phyloP scores from a whole-genome alignment of 1,140 invertebrate species.

The Eumaeus atala region DNA sequence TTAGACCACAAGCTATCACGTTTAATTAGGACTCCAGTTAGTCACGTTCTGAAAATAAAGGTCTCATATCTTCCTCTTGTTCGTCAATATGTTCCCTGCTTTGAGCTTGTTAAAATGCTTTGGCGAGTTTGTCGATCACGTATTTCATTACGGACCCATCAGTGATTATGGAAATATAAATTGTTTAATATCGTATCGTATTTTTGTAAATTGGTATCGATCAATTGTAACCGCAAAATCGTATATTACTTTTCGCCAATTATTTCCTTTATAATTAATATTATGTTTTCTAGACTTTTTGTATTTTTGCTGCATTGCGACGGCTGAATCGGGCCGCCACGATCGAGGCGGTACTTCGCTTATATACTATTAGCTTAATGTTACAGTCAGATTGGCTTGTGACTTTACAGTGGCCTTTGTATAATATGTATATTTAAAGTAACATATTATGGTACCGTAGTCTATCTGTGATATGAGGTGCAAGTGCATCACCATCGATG shows the following conservation, averaged over 20 bases:
- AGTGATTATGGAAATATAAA: slow-evolving; percentile 57
- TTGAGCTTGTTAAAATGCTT: neutral
- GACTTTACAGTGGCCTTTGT: no score
- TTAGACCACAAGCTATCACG: neutral
- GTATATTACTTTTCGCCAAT: no score
- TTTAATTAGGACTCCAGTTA: neutral
- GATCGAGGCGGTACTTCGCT: neutral
- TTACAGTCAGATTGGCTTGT: no score
- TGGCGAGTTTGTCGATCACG: slow-evolving; percentile 27
- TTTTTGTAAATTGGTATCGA: slow-evolving; percentile 36
- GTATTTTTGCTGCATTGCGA: neutral
- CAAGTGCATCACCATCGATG: no score
- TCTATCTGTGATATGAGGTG: no score
- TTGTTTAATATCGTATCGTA: slow-evolving; percentile 53
- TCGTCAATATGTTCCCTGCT: neutral
- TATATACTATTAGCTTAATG: no score
- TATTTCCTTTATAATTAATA: no score
- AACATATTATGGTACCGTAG: no score
- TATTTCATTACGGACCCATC: slow-evolving; percentile 43
- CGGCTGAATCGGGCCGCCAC: neutral
- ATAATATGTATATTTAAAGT: no score
- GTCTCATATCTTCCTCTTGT: neutral
- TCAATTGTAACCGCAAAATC: no score
- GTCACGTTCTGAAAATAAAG: no score
- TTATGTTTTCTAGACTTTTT: no score